Base-by-base conservation (phyloP, 2,888 invertebrate species). In the Nesidiocoris tenuis region DNA sequence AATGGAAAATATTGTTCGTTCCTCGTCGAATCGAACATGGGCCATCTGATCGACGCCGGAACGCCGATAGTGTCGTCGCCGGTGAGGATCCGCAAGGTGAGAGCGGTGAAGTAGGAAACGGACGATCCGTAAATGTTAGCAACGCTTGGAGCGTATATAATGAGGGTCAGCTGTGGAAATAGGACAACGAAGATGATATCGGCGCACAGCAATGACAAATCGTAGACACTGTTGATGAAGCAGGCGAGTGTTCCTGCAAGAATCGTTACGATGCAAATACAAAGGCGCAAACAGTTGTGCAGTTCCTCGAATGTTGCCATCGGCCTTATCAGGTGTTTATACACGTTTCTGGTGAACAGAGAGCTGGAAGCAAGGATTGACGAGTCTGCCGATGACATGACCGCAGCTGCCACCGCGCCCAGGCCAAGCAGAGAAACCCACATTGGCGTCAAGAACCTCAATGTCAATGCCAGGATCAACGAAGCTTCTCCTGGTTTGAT, bases 331-430 rank as follows among this genome's bases (percentile, higher is more conserved):
- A 89, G 87, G 64, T 88, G 84, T 81, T 88, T 89, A 83, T 90
- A 90, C 66, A 91, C 86, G 82, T 91, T 91, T 79, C 90, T 85
- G 18, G 91, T 88, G 82, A 91, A 90, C 90, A 91, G 90, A 21
- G 90, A 88, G 79, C 89, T 88, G 24, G 90, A 90, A 0, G 90
- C 88, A 12, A 91, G 84, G 63, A 91, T 88, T 68, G 90, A 89
- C 1, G 90, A 90, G 82, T 91, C 91, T 0, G 90, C 90, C 1
- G 90, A 90, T 0, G 90, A 90, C 90, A 91, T 91, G n/a, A 90
- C 90, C 3, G 91, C 90, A 0, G 90, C 91, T 0, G 90, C 89
- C 55, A 91, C 89, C 2, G 91, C 90, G 16, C 91, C 91, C 21
- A 91, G 85, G 57, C 90, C 91, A 78, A 90, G 84, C 82, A 91